phyloP scores from a whole-genome alignment of 1,140 invertebrate genomes.

The Gryon sp. region DNA sequence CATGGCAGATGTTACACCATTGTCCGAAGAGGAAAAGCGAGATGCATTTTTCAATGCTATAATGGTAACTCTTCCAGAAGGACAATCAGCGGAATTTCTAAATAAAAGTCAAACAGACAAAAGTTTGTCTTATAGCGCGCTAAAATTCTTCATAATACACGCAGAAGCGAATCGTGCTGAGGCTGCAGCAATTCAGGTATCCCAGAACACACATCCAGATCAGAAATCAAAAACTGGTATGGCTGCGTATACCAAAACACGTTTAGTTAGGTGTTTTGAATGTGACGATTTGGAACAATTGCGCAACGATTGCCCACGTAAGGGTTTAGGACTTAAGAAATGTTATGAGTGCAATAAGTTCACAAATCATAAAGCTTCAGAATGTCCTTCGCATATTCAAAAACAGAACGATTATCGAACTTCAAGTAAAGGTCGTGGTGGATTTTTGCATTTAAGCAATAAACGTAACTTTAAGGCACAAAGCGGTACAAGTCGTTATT shows the following conservation, averaged over 20 bases:
- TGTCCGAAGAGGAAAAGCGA: conserved; percentile 11
- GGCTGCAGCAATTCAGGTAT: not conserved
- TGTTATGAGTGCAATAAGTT: conserved; percentile 10
- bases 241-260: not conserved
- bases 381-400: conserved; percentile 3
- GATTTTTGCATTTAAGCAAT: not conserved
- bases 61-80: not conserved
- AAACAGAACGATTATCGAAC: not conserved
- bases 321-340: conserved; percentile 7
- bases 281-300: conserved; percentile 9
- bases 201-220: not conserved
- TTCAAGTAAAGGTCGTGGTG: not conserved
- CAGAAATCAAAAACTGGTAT: not conserved
- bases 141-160: conserved; percentile 27
- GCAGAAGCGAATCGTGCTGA: conserved; percentile 12
- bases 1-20: not conserved
- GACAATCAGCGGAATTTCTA: conserved; percentile 5
- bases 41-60: conserved; percentile 25
- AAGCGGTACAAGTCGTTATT: too few relatives aligned
- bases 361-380: conserved; percentile 1
- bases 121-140: conserved; percentile 1
- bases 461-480: not conserved
- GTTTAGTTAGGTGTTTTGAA: conserved; percentile 4
- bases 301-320: conserved; percentile 5
- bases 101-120: conserved; percentile 14